A percentile compares a stretch with the other conserved stretches of the same genome.
phyloP scores from a whole-genome alignment of 2,113 vertebrate genomes.

The Gallinago jamesoni region DNA sequence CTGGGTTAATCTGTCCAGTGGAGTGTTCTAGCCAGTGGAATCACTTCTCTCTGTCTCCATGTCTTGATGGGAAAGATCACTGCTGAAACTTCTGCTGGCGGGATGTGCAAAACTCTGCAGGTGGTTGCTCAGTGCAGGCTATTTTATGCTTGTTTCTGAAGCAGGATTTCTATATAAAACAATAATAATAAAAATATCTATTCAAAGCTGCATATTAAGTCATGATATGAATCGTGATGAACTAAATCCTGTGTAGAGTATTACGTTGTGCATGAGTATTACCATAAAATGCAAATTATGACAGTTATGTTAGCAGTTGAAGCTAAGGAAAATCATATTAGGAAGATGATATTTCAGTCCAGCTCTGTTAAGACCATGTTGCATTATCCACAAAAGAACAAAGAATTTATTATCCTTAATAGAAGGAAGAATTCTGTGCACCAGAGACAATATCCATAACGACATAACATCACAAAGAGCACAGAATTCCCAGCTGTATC shows the following conservation, averaged over 20 bases:
- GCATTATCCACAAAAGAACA: neutral
- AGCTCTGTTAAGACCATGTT: neutral
- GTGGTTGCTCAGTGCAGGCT: neutral
- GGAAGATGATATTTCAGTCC: neutral
- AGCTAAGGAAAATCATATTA: neutral
- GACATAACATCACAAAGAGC: neutral
- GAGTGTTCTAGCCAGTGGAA: neutral
- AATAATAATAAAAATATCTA: neutral
- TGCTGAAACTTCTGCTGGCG: neutral
- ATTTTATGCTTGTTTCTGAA: neutral
- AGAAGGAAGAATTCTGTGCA: neutral
- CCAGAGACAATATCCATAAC: fast-evolving
- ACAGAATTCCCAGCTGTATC: neutral
- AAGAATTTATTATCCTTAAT: neutral
- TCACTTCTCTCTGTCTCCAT: neutral
- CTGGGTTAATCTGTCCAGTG: neutral
- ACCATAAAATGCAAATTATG: neutral
- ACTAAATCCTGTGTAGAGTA: neutral
- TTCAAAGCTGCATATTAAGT: neutral
- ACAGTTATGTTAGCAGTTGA: neutral
- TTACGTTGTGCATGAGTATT: neutral
- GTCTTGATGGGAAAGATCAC: neutral
- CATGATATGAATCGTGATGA: neutral
- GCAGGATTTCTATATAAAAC: neutral
- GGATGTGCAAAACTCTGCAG: neutral